These are phyloP conservation scores for Halichondria panicea DNA, from an alignment of 37 sponge, comb jelly and placozoan species.

Conservation along the genomic window DNA sequence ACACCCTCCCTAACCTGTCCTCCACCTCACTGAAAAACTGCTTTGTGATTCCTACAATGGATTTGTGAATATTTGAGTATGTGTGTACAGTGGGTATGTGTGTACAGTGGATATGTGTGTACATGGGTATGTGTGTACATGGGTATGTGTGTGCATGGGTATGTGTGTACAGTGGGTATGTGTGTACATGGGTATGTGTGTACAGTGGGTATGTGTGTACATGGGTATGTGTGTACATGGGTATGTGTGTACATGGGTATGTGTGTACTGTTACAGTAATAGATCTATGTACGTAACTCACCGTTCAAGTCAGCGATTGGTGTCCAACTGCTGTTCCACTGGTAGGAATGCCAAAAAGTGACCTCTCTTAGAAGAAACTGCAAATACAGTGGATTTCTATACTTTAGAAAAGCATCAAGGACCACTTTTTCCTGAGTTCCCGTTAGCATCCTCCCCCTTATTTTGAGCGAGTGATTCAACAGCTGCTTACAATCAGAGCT, in stretches of 20 bases:
- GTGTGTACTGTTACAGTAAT: background rate
- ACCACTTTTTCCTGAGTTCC: constrained; percentile 34
- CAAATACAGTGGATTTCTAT: constrained; percentile 60
- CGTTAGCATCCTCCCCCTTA: constrained; percentile 27
- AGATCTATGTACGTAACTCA: background rate
- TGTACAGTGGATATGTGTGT: too few relatives aligned
- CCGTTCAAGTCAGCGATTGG: background rate
- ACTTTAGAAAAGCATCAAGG: constrained; percentile 14
- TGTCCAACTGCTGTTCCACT: too few relatives aligned
- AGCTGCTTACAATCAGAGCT: constrained; percentile 24
- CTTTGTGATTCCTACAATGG: constrained; percentile 31
- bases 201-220: too few relatives aligned
- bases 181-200: too few relatives aligned
- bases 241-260: too few relatives aligned
- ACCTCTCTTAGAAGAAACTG: constrained; percentile 25
- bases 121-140: too few relatives aligned
- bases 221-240: too few relatives aligned
- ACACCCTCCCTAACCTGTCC: constrained; percentile 20
- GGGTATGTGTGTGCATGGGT: too few relatives aligned
- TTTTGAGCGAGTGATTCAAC: constrained; percentile 34
- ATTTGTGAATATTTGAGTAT: background rate
- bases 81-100: too few relatives aligned
- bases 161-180: too few relatives aligned
- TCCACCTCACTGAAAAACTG: constrained; percentile 39
- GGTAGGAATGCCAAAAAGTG: constrained; percentile 39